Evolutionary conservation across 2,113 vertebrate species (phyloP).

Genomic region (Eulemur rufifrons): DNA sequence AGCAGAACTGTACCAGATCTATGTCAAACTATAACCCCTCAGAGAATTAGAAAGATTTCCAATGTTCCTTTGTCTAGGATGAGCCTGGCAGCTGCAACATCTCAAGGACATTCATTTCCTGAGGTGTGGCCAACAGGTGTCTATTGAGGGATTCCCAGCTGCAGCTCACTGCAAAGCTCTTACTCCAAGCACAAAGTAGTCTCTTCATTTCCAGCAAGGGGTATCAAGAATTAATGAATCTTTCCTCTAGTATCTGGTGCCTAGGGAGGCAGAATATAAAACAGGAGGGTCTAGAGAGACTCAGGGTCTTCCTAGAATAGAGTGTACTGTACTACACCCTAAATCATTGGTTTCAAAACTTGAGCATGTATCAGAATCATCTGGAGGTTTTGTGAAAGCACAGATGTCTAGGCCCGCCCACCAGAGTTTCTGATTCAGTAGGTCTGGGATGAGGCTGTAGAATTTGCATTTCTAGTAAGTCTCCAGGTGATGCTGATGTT

Average conservation of each 20-base stretch:
- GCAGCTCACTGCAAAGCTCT: not conserved
- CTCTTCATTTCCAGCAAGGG: slow-evolving; percentile 21
- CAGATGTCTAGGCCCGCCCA: slow-evolving; percentile 23
- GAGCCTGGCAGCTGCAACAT: not conserved
- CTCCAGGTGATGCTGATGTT: slow-evolving; percentile 47
- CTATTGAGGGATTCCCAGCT: not conserved
- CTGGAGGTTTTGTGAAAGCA: slow-evolving; percentile 9
- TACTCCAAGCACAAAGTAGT: not conserved
- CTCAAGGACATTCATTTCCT: not conserved
- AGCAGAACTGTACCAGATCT: not conserved
- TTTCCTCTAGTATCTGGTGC: not conserved
- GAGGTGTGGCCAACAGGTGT: not conserved
- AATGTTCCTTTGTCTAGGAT: not conserved
- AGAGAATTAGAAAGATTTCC: not conserved
- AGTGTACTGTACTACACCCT: not conserved
- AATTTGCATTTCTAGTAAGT: slow-evolving; percentile 62
- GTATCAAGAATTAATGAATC: not conserved
- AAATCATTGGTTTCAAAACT: slow-evolving; percentile 39
- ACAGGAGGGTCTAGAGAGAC: not conserved
- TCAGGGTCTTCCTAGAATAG: slow-evolving; percentile 15
- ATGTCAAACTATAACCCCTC: not conserved
- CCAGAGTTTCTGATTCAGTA: slow-evolving; percentile 56
- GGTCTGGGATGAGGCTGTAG: not conserved
- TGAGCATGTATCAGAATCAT: slow-evolving; percentile 29
- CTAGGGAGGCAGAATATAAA: not conserved